These are phyloP conservation scores for Diaphora mendica DNA, from an alignment of 2,888 invertebrate species.

Conservation along the genomic window DNA sequence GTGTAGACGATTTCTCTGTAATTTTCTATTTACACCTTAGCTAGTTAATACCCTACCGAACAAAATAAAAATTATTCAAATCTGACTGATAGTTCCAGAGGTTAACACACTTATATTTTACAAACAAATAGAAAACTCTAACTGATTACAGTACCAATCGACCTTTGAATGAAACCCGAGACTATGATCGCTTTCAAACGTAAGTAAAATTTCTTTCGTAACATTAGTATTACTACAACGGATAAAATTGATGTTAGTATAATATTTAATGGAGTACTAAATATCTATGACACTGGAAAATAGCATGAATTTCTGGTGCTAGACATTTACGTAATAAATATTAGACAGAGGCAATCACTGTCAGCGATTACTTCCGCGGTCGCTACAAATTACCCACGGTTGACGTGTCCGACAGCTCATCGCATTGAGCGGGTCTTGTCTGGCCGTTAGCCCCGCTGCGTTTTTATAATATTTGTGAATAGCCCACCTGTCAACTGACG, in stretches of 20 bases:
- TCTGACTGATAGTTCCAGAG: too few relatives aligned
- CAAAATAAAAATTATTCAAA: too few relatives aligned
- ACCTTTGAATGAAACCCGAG: background rate
- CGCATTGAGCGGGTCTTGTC: conserved; percentile 13
- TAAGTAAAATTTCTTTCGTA: background rate
- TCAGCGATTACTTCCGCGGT: conserved; percentile 38
- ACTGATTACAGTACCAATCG: background rate
- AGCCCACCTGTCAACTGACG: conserved; percentile 16
- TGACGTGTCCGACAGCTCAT: conserved; percentile 18
- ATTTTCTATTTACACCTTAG: too few relatives aligned
- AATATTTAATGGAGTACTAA: background rate
- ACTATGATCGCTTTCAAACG: background rate
- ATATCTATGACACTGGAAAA: background rate
- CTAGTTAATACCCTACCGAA: too few relatives aligned
- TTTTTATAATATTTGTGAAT: conserved; percentile 20
- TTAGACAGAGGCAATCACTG: conserved; percentile 28
- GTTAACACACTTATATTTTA: too few relatives aligned
- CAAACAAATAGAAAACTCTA: too few relatives aligned
- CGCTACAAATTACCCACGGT: conserved; percentile 19
- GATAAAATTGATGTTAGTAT: background rate
- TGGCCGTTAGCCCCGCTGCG: conserved; percentile 7
- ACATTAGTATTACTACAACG: background rate
- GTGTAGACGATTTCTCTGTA: too few relatives aligned
- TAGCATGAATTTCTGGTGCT: background rate
- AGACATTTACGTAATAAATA: conserved; percentile 16